Evolutionary conservation across 1,140 invertebrate species (phyloP), one percentile per base, ranked within the genome.

Genomic region (Neomicropteryx cornuta): DNA sequence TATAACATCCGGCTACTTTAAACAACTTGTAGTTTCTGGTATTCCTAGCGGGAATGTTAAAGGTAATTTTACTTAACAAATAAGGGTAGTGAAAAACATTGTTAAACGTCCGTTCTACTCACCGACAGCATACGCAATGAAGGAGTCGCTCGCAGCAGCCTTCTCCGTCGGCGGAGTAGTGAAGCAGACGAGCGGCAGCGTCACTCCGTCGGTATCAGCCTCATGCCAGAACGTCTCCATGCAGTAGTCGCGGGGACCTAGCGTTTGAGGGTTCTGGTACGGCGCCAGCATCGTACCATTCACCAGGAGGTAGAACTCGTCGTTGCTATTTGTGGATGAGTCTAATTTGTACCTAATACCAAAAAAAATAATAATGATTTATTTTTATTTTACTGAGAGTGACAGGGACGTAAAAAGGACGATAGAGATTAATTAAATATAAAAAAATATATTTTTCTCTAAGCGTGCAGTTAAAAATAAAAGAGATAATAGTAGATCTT

Each of bases 221-320:
- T 56, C 53, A 13, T 62, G 65, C 51, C 55, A 66, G 45, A 68
- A 68, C 4, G 61, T 60, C 47, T 68, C 63, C 63, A 66, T 66
- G 46, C 75, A 77, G 49, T 72, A 77, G 41, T 74, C 63, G 18
- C 57, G 55, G 2, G 66, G 69, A 3, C 52, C 54, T n/a, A 74
- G 52, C 50, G 73, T 58, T 2, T 47, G 43, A 1, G 66, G 63
- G 5, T 48, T 38, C 24, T 57, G 55, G 39, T 56, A 53, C 1
- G 71, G 74, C 4, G 64, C 62, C 34, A 68, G 72, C 36, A 78
- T 53, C 1, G 73, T 71, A 21, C 76, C 76, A 45, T 78, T 77
- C 17, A 58, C 50, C 38, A 77, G 47, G 28, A 77, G 59, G 46
- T 73, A 68, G 49, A 73, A 71, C 29, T 69, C 65, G 42, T 77